These are phyloP conservation scores for Phalacrocorax brasilianus DNA, from an alignment of 2,113 vertebrate species.

Conservation along the genomic window DNA sequence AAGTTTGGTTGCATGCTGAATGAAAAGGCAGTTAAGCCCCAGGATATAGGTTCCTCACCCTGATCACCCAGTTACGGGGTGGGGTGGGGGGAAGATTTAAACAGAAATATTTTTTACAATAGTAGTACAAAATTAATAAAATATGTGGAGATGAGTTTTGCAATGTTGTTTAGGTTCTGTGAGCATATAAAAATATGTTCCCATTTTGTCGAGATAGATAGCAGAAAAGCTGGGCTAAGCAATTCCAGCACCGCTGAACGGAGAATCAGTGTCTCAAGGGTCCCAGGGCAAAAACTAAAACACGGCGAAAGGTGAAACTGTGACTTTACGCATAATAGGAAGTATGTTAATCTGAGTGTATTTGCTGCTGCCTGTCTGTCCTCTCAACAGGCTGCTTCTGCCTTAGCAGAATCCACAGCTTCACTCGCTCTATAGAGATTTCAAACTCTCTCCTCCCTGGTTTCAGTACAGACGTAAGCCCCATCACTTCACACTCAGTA, in stretches of 20 bases:
- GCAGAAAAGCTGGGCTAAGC: not conserved
- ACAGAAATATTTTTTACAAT: no score
- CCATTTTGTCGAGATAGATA: no score
- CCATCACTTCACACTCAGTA: not conserved
- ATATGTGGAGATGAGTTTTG: no score
- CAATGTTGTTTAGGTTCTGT: no score
- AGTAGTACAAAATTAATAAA: no score
- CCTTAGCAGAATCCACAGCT: not conserved
- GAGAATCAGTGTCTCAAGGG: not conserved
- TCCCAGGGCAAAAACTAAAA: not conserved
- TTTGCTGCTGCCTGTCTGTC: not conserved
- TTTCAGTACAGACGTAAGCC: not conserved
- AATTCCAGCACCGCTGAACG: not conserved
- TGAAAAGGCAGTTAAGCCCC: no score
- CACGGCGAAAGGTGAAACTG: not conserved
- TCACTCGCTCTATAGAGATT: not conserved
- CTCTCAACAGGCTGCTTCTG: not conserved
- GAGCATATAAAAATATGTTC: no score
- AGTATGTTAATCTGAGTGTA: not conserved
- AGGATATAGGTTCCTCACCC: no score
- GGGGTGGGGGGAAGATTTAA: no score
- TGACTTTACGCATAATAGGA: not conserved
- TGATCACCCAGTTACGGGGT: no score
- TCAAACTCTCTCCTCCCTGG: not conserved
- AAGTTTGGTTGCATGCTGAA: no score